Conservation (phyloP, 1,140 invertebrate genomes). For the Lamellibrachia luymesi region DNA sequence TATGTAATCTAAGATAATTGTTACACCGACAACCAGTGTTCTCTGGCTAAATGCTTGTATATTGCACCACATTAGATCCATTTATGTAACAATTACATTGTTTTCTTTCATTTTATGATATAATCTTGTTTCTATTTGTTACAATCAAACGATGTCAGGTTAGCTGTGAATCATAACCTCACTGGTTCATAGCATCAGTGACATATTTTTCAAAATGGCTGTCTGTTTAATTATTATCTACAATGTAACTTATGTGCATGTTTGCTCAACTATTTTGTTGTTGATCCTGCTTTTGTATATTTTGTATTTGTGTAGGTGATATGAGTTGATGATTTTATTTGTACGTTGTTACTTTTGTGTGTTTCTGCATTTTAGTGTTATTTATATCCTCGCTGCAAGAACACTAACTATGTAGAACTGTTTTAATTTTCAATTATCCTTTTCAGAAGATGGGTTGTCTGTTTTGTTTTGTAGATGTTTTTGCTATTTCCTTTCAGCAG, state of each 20-base stretch:
- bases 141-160: background rate
- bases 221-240: background rate
- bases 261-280: background rate
- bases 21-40: background rate
- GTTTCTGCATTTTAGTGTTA: background rate
- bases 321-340: background rate
- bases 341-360: background rate
- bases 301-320: background rate
- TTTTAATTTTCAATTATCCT: background rate
- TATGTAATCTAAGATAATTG: background rate
- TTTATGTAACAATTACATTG: background rate
- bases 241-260: background rate
- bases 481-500: background rate
- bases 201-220: background rate
- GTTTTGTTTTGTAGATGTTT: background rate
- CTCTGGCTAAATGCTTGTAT: background rate
- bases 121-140: background rate
- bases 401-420: background rate
- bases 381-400: background rate
- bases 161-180: background rate
- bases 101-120: background rate
- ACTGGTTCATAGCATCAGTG: background rate
- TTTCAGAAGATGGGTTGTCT: background rate
- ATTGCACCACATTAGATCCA: background rate
- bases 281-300: background rate